Conservation (phyloP, 1,140 invertebrate species). For the Eubasilissa regina region DNA sequence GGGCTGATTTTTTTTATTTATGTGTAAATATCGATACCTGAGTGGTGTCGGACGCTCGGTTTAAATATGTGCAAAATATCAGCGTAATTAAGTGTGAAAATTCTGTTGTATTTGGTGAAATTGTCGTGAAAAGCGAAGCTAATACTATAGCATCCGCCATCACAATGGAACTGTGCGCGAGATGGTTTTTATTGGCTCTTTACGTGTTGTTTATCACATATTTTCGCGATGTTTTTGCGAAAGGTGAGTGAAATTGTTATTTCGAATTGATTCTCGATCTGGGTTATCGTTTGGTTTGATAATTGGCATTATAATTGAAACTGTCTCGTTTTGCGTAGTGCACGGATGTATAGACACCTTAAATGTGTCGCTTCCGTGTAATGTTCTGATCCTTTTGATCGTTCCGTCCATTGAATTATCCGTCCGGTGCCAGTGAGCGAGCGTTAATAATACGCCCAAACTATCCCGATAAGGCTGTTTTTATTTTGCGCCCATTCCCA, state of each 20-base stretch:
- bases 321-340: conserved; percentile 8
- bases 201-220: conserved; percentile 35
- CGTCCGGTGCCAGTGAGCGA: conserved; percentile 2
- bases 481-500: conserved; percentile 1
- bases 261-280: conserved; percentile 9
- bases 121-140: conserved; percentile 10
- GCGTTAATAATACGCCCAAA: not conserved
- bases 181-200: conserved; percentile 36
- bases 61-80: conserved; percentile 26
- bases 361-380: conserved; percentile 45
- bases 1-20: conserved; percentile 50
- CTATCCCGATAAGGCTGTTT: not conserved
- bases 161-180: conserved; percentile 45
- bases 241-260: conserved; percentile 33
- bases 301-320: conserved; percentile 1
- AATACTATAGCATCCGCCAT: conserved; percentile 46
- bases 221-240: conserved; percentile 32
- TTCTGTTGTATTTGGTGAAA: conserved; percentile 26
- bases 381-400: conserved; percentile 5
- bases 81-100: conserved; percentile 16
- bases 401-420: conserved; percentile 17
- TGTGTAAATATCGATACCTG: conserved; percentile 46
- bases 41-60: conserved; percentile 36
- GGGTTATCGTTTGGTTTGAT: conserved; percentile 6
- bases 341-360: conserved; percentile 32